Evolutionary conservation across 1,140 invertebrate species (phyloP).

Genomic region (Trypoxylus dichotomus): DNA sequence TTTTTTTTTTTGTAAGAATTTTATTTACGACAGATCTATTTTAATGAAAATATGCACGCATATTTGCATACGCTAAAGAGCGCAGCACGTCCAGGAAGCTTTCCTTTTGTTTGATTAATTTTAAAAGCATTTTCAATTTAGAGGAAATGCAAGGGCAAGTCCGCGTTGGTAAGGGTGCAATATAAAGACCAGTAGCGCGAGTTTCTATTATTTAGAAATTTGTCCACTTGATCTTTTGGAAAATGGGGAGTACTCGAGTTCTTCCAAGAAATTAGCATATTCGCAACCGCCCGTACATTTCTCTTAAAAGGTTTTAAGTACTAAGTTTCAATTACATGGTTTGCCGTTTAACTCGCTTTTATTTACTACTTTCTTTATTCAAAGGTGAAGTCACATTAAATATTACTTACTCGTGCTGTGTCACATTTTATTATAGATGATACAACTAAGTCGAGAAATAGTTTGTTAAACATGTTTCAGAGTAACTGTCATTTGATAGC

Average conservation of each 20-base stretch:
- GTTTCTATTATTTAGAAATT: slow-evolving; percentile 21
- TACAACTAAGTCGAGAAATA: too few species aligned
- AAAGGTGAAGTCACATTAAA: not conserved
- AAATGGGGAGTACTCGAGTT: not conserved
- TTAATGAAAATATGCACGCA: not conserved
- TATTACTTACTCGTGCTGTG: too few species aligned
- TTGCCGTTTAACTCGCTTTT: slow-evolving; percentile 1
- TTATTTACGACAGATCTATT: not conserved
- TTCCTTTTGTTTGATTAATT: slow-evolving; percentile 22
- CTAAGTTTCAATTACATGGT: slow-evolving; percentile 14
- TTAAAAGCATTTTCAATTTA: slow-evolving; percentile 25
- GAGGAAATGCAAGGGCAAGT: slow-evolving; percentile 2
- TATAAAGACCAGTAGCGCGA: slow-evolving; percentile 8
- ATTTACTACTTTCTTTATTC: not conserved
- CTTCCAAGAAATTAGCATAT: slow-evolving; percentile 16
- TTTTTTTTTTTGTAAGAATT: not conserved
- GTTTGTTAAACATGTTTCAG: too few species aligned
- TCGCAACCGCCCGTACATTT: not conserved
- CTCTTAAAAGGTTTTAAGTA: slow-evolving; percentile 12
- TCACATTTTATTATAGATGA: too few species aligned
- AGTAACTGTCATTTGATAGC: too few species aligned
- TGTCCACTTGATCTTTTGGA: slow-evolving; percentile 10
- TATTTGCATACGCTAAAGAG: slow-evolving; percentile 2
- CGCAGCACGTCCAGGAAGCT: not conserved
- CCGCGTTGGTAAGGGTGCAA: not conserved